Evolutionary conservation across 2,113 vertebrate genomes (phyloP).

Genomic region (Calyptommatus sinebrachiatus): DNA sequence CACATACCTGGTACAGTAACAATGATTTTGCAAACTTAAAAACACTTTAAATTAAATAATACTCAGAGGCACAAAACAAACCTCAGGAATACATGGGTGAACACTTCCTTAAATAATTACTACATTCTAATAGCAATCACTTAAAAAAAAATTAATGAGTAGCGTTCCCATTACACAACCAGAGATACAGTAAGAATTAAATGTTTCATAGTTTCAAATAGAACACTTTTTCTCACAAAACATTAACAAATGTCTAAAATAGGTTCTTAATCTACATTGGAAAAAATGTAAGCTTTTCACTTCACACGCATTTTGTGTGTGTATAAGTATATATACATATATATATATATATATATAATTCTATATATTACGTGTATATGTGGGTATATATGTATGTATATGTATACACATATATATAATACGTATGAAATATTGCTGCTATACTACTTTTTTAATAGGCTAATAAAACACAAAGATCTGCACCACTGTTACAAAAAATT

Average conservation of each 20-base stretch:
- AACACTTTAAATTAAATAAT: conserved; percentile 80
- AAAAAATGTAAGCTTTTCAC: conserved; percentile 77
- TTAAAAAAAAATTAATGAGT: conserved; percentile 72
- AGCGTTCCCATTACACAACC: conserved; percentile 75
- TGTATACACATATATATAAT: conserved; percentile 66
- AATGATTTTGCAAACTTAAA: conserved; percentile 78
- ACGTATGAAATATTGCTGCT: conserved; percentile 86
- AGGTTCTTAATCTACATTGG: conserved; percentile 82
- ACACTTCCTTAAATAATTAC: conserved; percentile 77
- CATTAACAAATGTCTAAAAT: conserved; percentile 83
- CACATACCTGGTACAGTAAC: conserved; percentile 78
- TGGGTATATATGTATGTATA: conserved; percentile 55
- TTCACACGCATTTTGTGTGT: conserved; percentile 72
- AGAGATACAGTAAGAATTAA: conserved; percentile 82
- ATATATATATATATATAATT: conserved; percentile 60
- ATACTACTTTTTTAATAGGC: conserved; percentile 82
- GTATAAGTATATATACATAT: conserved; percentile 66
- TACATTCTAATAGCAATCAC: conserved; percentile 82
- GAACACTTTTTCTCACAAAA: conserved; percentile 84
- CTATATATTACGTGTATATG: conserved; percentile 55
- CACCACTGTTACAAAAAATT: conserved; percentile 88
- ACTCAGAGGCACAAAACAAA: conserved; percentile 83
- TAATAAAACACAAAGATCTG: conserved; percentile 83
- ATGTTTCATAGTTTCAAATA: conserved; percentile 78
- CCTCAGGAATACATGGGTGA: conserved; percentile 75